A percentile compares a stretch with the other conserved stretches of the same genome.
phyloP scores from a whole-genome alignment of 2,113 vertebrate genomes.

The Gallinago undulata region DNA sequence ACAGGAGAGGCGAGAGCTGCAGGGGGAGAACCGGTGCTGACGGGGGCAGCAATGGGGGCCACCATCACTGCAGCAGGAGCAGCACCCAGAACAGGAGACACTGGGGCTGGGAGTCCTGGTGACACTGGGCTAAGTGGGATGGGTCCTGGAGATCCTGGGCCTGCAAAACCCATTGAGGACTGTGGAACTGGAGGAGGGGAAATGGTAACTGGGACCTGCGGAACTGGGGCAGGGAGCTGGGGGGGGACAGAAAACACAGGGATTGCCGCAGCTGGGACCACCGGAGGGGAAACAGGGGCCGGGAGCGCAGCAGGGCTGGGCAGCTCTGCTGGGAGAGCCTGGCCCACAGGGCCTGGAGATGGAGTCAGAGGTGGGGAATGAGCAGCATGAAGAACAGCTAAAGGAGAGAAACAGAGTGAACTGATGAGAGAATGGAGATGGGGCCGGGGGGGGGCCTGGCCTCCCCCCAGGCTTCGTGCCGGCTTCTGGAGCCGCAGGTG shows the following conservation, averaged over 20 bases:
- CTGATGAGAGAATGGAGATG: constrained; percentile 18
- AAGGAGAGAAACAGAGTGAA: constrained; percentile 68
- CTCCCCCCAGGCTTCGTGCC: neutral
- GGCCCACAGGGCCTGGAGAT: neutral
- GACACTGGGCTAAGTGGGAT: neutral
- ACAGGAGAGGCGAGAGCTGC: constrained; percentile 54
- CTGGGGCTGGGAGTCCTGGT: neutral
- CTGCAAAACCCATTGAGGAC: neutral
- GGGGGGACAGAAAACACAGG: neutral
- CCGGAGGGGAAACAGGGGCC: accelerated
- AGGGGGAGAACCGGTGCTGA: constrained; percentile 35
- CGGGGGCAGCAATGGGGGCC: accelerated
- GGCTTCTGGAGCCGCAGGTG: neutral
- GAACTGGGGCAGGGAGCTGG: neutral
- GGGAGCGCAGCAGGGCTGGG: neutral
- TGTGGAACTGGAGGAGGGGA: neutral
- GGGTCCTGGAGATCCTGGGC: constrained; percentile 4
- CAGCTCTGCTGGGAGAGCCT: accelerated
- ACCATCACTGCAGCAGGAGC: neutral
- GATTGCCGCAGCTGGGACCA: neutral
- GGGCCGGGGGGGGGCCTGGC: neutral
- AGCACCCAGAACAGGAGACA: neutral
- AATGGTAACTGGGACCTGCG: neutral
- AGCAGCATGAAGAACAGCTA: constrained; percentile 77
- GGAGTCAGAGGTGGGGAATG: constrained; percentile 72